Percentiles rank a stretch among this genome's conserved stretches.
These are phyloP conservation scores for Callithrix jacchus DNA, from an alignment of 2,113 vertebrate species.

Conservation along the genomic window DNA sequence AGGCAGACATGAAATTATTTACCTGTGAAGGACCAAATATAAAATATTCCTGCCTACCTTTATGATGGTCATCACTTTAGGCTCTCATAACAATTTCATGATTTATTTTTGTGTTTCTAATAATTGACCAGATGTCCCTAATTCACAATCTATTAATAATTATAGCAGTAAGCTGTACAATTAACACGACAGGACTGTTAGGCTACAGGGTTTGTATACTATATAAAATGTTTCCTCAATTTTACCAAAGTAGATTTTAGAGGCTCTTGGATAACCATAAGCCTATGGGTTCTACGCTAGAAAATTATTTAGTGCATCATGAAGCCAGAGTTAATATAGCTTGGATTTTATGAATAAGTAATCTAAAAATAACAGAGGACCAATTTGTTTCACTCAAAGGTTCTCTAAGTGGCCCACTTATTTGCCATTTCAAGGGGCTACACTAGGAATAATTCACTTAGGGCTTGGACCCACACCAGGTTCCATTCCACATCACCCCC, in stretches of 20 bases:
- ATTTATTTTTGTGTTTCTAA: constrained; percentile 40
- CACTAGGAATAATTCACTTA: constrained; percentile 6
- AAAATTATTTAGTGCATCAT: background rate
- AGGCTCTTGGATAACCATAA: constrained; percentile 37
- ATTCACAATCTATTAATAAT: constrained; percentile 47
- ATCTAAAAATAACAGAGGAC: constrained; percentile 29
- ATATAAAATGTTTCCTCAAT: constrained; percentile 22
- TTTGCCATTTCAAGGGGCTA: background rate
- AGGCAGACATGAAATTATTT: background rate
- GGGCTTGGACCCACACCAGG: background rate
- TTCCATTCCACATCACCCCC: constrained; percentile 23
- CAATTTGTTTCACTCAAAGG: background rate
- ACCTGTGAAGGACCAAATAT: constrained; percentile 12
- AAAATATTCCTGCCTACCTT: constrained; percentile 37
- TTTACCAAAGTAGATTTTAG: constrained; percentile 16
- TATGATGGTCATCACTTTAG: constrained; percentile 26
- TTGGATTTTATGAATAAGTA: constrained; percentile 39
- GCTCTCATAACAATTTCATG: constrained; percentile 32
- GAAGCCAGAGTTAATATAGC: background rate
- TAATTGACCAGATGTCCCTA: background rate
- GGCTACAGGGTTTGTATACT: background rate
- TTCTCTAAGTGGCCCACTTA: background rate
- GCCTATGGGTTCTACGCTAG: background rate
- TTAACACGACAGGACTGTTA: constrained; percentile 6
- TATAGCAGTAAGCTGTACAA: constrained; percentile 38